Evolutionary conservation across 2,797 vertebrate species (phyloP).

Genomic region (Intellagama lesueurii): DNA sequence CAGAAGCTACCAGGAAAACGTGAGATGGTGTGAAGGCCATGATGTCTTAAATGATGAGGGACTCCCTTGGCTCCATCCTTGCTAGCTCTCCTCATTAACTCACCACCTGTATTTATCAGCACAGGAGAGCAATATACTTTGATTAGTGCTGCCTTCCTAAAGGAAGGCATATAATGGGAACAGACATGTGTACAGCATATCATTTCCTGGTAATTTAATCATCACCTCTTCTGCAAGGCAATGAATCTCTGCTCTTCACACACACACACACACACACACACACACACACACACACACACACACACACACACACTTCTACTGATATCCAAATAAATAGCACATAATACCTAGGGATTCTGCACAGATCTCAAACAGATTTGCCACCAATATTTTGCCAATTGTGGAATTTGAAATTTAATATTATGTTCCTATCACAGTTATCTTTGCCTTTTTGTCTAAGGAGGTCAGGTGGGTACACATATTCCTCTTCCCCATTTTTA

Average conservation of each 20-base stretch:
- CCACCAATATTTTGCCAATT: not conserved
- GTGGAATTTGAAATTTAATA: not conserved
- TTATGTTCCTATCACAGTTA: too few relatives aligned
- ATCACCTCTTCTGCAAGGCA: not conserved
- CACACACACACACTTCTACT: not conserved
- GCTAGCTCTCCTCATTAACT: slow-evolving; percentile 33
- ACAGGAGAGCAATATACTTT: slow-evolving; percentile 23
- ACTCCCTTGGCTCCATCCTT: not conserved
- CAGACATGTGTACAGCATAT: fast-evolving
- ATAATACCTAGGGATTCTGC: not conserved
- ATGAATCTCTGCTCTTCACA: not conserved
- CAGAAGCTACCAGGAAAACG: not conserved
- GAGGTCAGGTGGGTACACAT: not conserved
- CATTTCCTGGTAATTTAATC: not conserved
- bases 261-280: not conserved
- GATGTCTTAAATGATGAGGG: slow-evolving; percentile 2
- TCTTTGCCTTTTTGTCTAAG: not conserved
- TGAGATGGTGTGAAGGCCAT: not conserved
- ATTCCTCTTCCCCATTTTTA: not conserved
- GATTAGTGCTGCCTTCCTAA: slow-evolving; percentile 25
- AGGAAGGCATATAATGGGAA: slow-evolving; percentile 26
- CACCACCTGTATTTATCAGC: slow-evolving; percentile 29
- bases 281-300: not conserved
- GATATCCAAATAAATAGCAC: slow-evolving; percentile 11
- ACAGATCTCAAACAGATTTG: not conserved